Conservation (phyloP, 2,888 invertebrate genomes). For the Zygothrica quintamaculata region DNA sequence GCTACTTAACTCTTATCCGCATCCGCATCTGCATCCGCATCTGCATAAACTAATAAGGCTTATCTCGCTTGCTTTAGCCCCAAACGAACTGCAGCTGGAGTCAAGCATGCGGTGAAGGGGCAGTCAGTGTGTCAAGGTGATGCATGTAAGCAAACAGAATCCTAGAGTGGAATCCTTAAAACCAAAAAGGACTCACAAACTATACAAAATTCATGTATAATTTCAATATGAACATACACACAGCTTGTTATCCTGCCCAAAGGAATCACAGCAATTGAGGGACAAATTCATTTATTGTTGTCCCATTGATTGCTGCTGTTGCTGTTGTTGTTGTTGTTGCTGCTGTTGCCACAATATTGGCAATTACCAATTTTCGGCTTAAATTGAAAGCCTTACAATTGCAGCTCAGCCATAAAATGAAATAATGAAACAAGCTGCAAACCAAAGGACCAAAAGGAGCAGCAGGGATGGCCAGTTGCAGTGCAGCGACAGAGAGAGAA, state of each 20-base stretch:
- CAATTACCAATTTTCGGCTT: conserved; percentile 73
- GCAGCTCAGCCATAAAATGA: conserved; percentile 70
- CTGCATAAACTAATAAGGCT: conserved; percentile 73
- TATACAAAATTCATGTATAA: conserved; percentile 2
- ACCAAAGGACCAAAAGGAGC: conserved; percentile 15
- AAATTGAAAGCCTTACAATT: conserved; percentile 76
- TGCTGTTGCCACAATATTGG: conserved; percentile 57
- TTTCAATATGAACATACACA: conserved; percentile 3
- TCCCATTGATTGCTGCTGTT: conserved; percentile 20
- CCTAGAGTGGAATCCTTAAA: not conserved
- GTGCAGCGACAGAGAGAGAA: not conserved
- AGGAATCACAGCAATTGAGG: conserved; percentile 26
- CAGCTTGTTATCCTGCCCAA: not conserved
- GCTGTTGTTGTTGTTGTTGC: conserved; percentile 31
- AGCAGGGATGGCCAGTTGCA: conserved; percentile 4
- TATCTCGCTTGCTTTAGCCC: conserved; percentile 60
- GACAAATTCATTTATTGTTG: conserved; percentile 24
- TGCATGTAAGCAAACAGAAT: not conserved
- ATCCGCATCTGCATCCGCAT: not conserved
- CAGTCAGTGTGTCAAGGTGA: conserved; percentile 65
- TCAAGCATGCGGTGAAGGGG: conserved; percentile 27
- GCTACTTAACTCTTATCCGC: conserved; percentile 1
- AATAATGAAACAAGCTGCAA: conserved; percentile 67
- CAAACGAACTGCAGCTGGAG: conserved; percentile 20
- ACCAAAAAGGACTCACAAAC: too few relatives aligned